Percentiles rank a stretch among this genome's conserved stretches.
Conservation (phyloP, 2,113 vertebrate species). For the Phocoena sinus region DNA sequence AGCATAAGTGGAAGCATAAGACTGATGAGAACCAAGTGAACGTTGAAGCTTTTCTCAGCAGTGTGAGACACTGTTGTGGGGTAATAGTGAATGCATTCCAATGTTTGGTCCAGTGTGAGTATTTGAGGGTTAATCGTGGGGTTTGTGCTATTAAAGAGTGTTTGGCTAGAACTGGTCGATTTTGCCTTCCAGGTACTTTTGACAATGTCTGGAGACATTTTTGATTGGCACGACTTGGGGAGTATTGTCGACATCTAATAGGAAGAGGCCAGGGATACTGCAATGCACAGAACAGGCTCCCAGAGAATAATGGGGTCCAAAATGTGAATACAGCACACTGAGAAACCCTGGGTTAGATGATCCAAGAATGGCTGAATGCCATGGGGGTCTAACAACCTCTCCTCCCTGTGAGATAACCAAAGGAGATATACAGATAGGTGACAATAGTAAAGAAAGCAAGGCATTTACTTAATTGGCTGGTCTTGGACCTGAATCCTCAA, state of each 20-base stretch:
- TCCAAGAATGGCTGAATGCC: not conserved
- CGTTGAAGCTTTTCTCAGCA: not conserved
- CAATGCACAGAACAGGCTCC: not conserved
- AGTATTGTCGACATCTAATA: not conserved
- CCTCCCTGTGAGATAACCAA: not conserved
- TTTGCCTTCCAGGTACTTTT: not conserved
- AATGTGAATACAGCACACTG: not conserved
- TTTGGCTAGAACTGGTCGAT: not conserved
- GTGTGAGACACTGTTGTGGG: not conserved
- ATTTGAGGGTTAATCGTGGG: not conserved
- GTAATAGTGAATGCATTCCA: not conserved
- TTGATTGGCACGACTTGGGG: not conserved
- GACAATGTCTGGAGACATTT: not conserved
- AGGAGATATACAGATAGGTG: not conserved
- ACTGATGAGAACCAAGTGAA: not conserved
- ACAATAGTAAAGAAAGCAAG: not conserved
- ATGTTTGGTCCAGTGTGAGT: not conserved
- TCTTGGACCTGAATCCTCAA: not conserved
- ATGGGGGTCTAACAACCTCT: not conserved
- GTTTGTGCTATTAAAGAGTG: not conserved
- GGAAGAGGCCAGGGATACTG: not conserved
- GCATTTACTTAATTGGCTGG: not conserved
- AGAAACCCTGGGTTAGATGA: not conserved
- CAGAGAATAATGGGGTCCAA: not conserved
- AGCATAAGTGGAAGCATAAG: not conserved